Base-by-base conservation (phyloP, 1,140 invertebrate species). In the Holcopasites calliopsidis region DNA sequence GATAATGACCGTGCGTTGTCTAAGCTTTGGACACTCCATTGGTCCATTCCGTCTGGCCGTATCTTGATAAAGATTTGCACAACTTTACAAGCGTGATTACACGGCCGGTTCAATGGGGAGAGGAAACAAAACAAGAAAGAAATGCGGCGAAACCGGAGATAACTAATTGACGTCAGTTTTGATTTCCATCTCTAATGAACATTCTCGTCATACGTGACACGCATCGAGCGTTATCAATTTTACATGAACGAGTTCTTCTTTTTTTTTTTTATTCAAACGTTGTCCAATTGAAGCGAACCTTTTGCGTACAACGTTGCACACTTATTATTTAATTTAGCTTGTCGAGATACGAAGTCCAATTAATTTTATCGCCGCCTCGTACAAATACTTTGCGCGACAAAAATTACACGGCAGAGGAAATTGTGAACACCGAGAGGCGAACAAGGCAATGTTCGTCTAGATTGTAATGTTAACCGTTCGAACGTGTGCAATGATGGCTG, bases 1-100 rank as follows among this genome's bases (percentile, higher is more conserved):
- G 87, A 87, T 88, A 88, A 83, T 54, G 28, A 74, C 52, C 62
- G 65, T 64, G 54, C 70, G 16, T 61, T 47, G 42, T 13, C 50
- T 33, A 42, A 31, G 65, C 70, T 80, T 73, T 54, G 47, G 35
- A 70, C 23, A 23, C 57, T 42, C 23, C 47, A 68, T 72, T 72
- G 74, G 79, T 23, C 55, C 60, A 2, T 21, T 42, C 47, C 31
- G n/a, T 21, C 13, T 21, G 8, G 26, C n/a, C 7, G 10, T 16
- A 42, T 23, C 28, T 42, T 2, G 58, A 54, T 54, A 54, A 73
- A 8, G 3, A 42, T 42, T 52, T 42, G 10, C 16, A 18, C 40
- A 21, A 47, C 4, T 18, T 5, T 4, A 35, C 7, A 65, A 4
- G 0, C 7, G 4, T 28, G 21, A 65, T 2, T n/a, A 10, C 18